Conservation (phyloP, 2,113 vertebrate species). For the Spheniscus mendiculus region DNA sequence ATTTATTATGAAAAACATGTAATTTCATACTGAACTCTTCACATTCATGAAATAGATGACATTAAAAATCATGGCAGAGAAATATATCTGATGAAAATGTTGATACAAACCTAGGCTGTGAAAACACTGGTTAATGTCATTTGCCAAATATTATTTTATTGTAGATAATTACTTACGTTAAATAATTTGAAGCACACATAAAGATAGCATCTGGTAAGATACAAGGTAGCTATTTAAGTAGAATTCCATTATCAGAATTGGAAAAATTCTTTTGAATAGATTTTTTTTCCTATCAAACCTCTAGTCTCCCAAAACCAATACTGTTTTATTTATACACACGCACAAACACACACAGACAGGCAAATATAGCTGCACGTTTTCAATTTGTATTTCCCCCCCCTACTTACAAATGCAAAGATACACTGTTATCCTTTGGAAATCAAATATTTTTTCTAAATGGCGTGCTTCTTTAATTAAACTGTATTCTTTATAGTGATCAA, state of each 20-base stretch:
- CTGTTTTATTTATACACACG: not conserved
- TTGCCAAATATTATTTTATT: conserved; percentile 67
- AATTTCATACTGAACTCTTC: conserved; percentile 57
- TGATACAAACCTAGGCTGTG: conserved; percentile 47
- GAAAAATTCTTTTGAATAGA: not conserved
- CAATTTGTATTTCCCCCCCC: not conserved
- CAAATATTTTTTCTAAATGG: conserved; percentile 66
- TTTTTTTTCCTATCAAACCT: not conserved
- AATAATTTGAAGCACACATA: conserved; percentile 51
- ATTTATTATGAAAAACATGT: conserved; percentile 56
- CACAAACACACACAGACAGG: not conserved
- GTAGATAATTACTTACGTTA: conserved; percentile 58
- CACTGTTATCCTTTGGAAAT: conserved; percentile 64
- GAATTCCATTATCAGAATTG: conserved; percentile 37
- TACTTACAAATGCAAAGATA: conserved; percentile 62
- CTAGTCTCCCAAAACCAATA: conserved; percentile 18
- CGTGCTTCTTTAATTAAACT: conserved; percentile 74
- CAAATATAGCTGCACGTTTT: conserved; percentile 22
- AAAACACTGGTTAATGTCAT: conserved; percentile 67
- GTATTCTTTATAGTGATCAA: conserved; percentile 74
- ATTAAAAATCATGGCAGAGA: conserved; percentile 48
- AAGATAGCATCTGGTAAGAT: conserved; percentile 4
- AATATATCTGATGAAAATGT: conserved; percentile 49
- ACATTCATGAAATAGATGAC: conserved; percentile 51
- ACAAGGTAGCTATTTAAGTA: not conserved